These are phyloP conservation scores for Neodiprion virginianus DNA, from an alignment of 1,140 invertebrate genomes.

Conservation along the genomic window DNA sequence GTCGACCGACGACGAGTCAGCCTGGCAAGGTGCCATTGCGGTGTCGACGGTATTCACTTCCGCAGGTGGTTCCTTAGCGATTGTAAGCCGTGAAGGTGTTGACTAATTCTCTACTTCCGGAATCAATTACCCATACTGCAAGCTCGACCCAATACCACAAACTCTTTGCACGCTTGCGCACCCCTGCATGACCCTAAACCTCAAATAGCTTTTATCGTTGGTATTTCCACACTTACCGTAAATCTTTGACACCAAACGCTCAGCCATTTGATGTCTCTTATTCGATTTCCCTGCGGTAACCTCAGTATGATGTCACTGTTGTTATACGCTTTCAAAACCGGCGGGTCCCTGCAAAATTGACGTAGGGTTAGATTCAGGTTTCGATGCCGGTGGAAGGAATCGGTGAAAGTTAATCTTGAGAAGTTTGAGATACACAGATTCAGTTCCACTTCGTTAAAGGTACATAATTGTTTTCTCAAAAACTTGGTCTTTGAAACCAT, in stretches of 20 bases:
- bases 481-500: too few relatives aligned
- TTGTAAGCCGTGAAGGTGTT: background rate
- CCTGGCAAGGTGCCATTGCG: background rate
- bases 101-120: background rate
- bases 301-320: conserved; percentile 83
- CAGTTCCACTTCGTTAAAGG: too few relatives aligned
- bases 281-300: conserved; percentile 80
- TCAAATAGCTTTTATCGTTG: too few relatives aligned
- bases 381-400: too few relatives aligned
- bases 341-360: conserved; percentile 75
- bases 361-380: conserved; percentile 15
- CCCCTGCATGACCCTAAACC: too few relatives aligned
- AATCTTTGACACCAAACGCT: conserved; percentile 90
- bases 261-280: conserved; percentile 88
- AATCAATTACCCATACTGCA: background rate
- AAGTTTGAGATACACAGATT: too few relatives aligned
- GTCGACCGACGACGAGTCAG: background rate
- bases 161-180: too few relatives aligned
- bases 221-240: conserved; percentile 72
- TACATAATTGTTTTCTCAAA: too few relatives aligned
- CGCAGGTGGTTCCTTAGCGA: background rate
- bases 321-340: conserved; percentile 75
- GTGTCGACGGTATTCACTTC: too few relatives aligned
- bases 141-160: background rate
- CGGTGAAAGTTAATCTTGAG: too few relatives aligned